A percentile compares a stretch with the other conserved stretches of the same genome.
Evolutionary conservation across 37 sponge, comb jelly and placozoan genomes (phyloP).

Genomic region (Cliona cf. orientalis): DNA sequence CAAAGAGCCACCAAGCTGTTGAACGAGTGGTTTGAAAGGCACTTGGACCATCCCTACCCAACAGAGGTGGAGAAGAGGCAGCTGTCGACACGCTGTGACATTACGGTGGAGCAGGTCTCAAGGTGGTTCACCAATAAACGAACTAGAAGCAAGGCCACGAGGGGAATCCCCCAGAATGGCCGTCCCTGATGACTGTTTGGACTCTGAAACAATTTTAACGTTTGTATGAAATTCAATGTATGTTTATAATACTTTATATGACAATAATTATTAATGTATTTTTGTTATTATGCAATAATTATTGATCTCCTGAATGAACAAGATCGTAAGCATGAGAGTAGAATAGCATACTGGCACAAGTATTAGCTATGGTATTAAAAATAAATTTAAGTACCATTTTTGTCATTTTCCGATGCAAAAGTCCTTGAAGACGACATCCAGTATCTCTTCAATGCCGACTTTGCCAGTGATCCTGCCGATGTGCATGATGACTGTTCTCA

Average conservation of each 20-base stretch:
- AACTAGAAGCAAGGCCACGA: conserved; percentile 13
- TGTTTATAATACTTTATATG: too few relatives aligned
- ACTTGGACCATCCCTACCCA: conserved; percentile 59
- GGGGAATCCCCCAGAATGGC: too few relatives aligned
- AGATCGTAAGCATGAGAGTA: too few relatives aligned
- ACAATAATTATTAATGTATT: too few relatives aligned
- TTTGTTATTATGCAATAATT: too few relatives aligned
- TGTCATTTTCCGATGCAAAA: conserved; percentile 97
- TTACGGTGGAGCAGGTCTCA: conserved; percentile 58
- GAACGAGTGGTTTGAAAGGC: conserved; percentile 39
- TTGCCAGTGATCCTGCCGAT: conserved; percentile 83
- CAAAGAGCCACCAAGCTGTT: conserved; percentile 39
- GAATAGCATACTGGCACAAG: too few relatives aligned
- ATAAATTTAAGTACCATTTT: too few relatives aligned
- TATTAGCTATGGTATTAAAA: too few relatives aligned
- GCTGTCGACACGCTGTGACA: conserved; percentile 46
- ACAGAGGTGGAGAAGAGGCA: conserved; percentile 35
- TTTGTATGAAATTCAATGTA: too few relatives aligned
- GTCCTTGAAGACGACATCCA: conserved; percentile 82
- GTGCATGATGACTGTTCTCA: conserved; percentile 62
- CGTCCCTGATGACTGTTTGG: too few relatives aligned
- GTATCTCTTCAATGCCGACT: conserved; percentile 79
- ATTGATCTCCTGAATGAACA: too few relatives aligned
- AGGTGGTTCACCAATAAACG: conserved; percentile 62
- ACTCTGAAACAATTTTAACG: too few relatives aligned